Percentiles rank a stretch among this genome's conserved stretches.
Conservation (phyloP, 2,113 vertebrate genomes). For the Xiphophorus couchianus region DNA sequence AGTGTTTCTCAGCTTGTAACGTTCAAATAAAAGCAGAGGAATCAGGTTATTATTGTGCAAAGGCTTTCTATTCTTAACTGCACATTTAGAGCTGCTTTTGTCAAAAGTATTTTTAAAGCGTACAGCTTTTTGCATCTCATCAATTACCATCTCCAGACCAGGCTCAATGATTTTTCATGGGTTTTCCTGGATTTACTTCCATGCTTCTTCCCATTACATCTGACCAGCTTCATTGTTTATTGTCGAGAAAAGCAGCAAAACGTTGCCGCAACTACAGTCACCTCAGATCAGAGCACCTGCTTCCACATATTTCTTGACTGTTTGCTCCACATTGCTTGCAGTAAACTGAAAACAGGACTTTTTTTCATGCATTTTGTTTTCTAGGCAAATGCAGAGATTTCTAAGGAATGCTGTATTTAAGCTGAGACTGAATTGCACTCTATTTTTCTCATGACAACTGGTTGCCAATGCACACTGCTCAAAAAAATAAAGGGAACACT, state of each 20-base stretch:
- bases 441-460: background rate
- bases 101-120: background rate
- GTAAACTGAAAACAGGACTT: too few species aligned
- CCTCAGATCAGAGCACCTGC: background rate
- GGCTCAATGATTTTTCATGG: background rate
- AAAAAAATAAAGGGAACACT: too few species aligned
- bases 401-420: background rate
- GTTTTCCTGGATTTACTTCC: background rate
- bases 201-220: background rate
- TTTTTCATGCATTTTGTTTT: background rate
- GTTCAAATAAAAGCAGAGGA: constrained; percentile 13
- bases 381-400: background rate
- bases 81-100: background rate
- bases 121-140: background rate
- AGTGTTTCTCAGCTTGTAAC: constrained; percentile 17
- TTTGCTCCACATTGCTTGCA: background rate
- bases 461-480: too few species aligned
- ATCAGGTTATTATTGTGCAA: constrained; percentile 19
- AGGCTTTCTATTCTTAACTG: constrained; percentile 22
- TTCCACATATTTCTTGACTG: background rate
- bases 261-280: background rate
- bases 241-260: background rate
- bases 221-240: background rate
- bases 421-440: background rate
- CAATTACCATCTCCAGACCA: background rate